phyloP scores from a whole-genome alignment of 2,888 invertebrate genomes.

The Andrena haemorrhoa region DNA sequence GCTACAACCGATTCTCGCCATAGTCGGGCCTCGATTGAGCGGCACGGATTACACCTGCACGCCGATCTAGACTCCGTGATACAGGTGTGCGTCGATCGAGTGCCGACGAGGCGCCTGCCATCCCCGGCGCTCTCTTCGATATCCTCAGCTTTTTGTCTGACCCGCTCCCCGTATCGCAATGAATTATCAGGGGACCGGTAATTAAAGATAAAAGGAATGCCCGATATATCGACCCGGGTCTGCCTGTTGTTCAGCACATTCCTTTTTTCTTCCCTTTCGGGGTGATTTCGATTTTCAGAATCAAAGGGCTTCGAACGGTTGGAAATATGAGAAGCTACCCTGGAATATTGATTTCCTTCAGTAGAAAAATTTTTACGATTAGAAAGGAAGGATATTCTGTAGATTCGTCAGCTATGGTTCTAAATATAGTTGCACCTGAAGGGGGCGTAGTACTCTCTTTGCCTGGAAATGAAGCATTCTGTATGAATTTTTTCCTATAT shows the following conservation, averaged over 20 bases:
- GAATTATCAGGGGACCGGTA: constrained; percentile 18
- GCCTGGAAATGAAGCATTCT: too few species aligned
- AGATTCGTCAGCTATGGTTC: too few species aligned
- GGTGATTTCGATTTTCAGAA: neutral
- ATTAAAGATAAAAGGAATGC: constrained; percentile 43
- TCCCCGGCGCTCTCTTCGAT: constrained; percentile 25
- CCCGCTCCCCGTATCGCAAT: neutral
- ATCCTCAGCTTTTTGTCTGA: neutral
- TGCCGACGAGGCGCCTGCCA: constrained; percentile 13
- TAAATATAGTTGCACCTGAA: too few species aligned
- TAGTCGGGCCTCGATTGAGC: constrained; percentile 69
- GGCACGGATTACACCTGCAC: constrained; percentile 72
- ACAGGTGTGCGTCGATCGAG: constrained; percentile 36
- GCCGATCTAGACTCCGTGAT: constrained; percentile 29
- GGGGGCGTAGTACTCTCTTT: too few species aligned
- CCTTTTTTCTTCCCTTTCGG: neutral
- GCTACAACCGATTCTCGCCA: constrained; percentile 71
- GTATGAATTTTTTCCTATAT: too few species aligned
- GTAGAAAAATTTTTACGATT: too few species aligned
- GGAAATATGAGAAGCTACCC: neutral
- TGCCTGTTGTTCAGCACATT: neutral
- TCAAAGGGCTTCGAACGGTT: neutral
- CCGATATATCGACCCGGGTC: constrained; percentile 10
- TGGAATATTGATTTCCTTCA: too few species aligned
- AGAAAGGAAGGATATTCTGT: too few species aligned